These are phyloP conservation scores for Ptychochromis oligacanthus DNA, from an alignment of 2,113 vertebrate genomes.

Conservation along the genomic window DNA sequence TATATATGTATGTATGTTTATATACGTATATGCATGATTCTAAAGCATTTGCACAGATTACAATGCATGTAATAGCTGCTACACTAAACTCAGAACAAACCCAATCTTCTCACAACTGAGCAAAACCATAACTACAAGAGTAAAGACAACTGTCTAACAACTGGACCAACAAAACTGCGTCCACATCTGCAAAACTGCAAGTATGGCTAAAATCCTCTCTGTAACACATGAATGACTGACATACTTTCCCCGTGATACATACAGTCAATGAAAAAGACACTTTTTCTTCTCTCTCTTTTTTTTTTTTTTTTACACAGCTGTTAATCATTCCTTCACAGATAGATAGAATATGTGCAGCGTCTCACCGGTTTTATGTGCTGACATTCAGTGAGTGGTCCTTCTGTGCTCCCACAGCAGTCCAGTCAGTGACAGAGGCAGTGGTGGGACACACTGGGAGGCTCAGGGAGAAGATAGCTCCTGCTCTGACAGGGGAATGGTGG, in stretches of 20 bases:
- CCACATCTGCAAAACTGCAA: slow-evolving; percentile 10
- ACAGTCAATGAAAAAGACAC: not conserved
- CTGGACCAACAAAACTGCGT: not conserved
- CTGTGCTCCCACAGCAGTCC: slow-evolving; percentile 20
- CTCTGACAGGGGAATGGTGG: slow-evolving; percentile 68
- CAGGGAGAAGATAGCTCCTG: slow-evolving; percentile 56
- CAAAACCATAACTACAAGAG: slow-evolving; percentile 14
- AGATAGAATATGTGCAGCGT: not conserved
- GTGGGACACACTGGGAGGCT: slow-evolving; percentile 5
- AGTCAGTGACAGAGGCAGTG: slow-evolving; percentile 43
- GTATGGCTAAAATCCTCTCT: not conserved
- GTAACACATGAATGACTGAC: not conserved
- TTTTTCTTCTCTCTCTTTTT: no score
- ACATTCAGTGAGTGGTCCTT: slow-evolving; percentile 55
- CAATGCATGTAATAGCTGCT: not conserved
- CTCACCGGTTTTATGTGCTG: slow-evolving; percentile 60
- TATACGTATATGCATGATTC: not conserved
- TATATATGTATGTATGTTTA: no score
- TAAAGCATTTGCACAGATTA: not conserved
- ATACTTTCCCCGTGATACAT: not conserved
- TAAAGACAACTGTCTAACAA: slow-evolving; percentile 1
- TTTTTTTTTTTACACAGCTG: not conserved
- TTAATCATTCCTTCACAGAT: not conserved
- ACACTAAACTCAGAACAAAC: slow-evolving; percentile 6
- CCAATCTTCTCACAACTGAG: slow-evolving; percentile 25